These are phyloP conservation scores for Frieseomelitta varia DNA, from an alignment of 1,140 invertebrate genomes.

Conservation along the genomic window DNA sequence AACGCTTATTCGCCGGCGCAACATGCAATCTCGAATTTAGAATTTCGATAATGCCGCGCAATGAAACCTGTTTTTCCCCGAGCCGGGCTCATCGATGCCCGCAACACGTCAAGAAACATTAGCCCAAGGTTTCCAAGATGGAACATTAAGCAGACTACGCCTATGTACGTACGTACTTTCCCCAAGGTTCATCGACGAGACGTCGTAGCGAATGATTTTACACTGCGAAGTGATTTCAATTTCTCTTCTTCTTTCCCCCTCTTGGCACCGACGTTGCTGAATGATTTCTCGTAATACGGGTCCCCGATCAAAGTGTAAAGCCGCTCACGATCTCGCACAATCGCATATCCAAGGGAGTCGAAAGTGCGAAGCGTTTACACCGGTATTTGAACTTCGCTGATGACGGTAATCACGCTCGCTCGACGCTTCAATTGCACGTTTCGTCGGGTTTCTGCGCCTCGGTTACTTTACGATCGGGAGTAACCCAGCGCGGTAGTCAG, in stretches of 20 bases:
- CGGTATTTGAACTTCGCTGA: slow-evolving; percentile 76
- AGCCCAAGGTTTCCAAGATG: not conserved
- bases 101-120: not conserved
- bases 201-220: slow-evolving; percentile 51
- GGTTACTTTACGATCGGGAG: slow-evolving; percentile 74
- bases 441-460: slow-evolving; percentile 74
- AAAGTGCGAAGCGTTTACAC: slow-evolving; percentile 75
- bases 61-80: not conserved
- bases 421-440: slow-evolving; percentile 75
- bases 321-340: slow-evolving; percentile 68
- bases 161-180: not conserved
- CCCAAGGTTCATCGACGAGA: slow-evolving; percentile 39
- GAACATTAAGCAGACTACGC: not conserved
- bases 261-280: slow-evolving; percentile 8
- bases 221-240: slow-evolving; percentile 59
- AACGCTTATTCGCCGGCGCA: slow-evolving; percentile 16
- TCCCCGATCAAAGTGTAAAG: slow-evolving; percentile 63
- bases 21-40: slow-evolving; percentile 46
- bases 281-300: slow-evolving; percentile 62
- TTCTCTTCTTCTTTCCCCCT: slow-evolving; percentile 49
- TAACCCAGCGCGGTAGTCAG: slow-evolving; percentile 68
- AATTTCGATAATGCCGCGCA: slow-evolving; percentile 16
- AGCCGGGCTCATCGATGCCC: not conserved
- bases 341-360: slow-evolving; percentile 69
- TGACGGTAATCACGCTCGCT: slow-evolving; percentile 75